Percentiles rank a stretch among this genome's conserved stretches.
Evolutionary conservation across 2,888 invertebrate species (phyloP).

Genomic region (Athrips mouffetella): DNA sequence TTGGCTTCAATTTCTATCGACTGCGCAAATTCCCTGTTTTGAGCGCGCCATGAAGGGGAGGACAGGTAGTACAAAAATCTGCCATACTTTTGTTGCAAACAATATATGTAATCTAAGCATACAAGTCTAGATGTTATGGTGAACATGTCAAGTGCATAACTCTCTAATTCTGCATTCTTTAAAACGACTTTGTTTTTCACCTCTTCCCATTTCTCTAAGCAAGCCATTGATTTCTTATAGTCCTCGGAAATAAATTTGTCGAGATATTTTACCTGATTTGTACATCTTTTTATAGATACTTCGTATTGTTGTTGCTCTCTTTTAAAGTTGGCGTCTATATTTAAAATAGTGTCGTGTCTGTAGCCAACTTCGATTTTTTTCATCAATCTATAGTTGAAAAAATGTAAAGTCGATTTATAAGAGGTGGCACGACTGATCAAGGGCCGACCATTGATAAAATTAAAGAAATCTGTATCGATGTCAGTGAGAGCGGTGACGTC

Average conservation of each 20-base stretch:
- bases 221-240: slow-evolving; percentile 78
- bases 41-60: slow-evolving; percentile 78
- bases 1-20: slow-evolving; percentile 66
- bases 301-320: slow-evolving; percentile 74
- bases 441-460: slow-evolving; percentile 38
- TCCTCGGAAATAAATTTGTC: slow-evolving; percentile 80
- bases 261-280: slow-evolving; percentile 75
- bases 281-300: slow-evolving; percentile 62
- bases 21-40: slow-evolving; percentile 70
- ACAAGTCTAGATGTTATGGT: slow-evolving; percentile 68
- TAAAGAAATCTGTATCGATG: slow-evolving; percentile 46
- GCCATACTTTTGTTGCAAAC: slow-evolving; percentile 81
- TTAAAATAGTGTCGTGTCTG: slow-evolving; percentile 65
- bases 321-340: slow-evolving; percentile 74
- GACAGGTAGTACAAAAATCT: slow-evolving; percentile 83
- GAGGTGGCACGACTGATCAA: slow-evolving; percentile 35
- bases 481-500: slow-evolving; percentile 45
- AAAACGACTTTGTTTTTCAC: slow-evolving; percentile 57
- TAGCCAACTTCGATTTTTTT: slow-evolving; percentile 54
- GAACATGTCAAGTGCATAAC: slow-evolving; percentile 56
- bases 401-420: slow-evolving; percentile 46
- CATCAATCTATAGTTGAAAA: slow-evolving; percentile 40
- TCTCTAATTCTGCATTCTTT: slow-evolving; percentile 61
- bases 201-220: slow-evolving; percentile 70
- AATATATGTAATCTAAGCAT: slow-evolving; percentile 80